phyloP scores from a whole-genome alignment of 2,113 vertebrate genomes.

The Petrocephalus zakoni region DNA sequence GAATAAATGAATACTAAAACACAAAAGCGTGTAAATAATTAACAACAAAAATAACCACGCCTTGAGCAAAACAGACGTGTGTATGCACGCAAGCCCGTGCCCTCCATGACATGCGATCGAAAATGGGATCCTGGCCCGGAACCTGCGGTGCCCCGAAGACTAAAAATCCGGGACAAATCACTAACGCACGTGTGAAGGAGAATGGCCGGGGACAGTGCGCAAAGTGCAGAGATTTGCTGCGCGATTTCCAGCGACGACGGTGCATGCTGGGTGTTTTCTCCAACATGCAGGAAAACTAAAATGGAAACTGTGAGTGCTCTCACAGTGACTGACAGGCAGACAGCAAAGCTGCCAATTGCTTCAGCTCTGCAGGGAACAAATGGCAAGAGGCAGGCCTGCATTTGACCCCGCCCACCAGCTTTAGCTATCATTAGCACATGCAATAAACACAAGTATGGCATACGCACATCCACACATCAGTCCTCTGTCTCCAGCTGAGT shows the following conservation, averaged over 20 bases:
- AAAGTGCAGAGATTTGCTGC: neutral
- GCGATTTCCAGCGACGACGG: neutral
- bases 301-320: neutral
- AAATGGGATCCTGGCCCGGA: neutral
- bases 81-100: neutral
- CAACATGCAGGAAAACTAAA: neutral
- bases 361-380: neutral
- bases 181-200: neutral
- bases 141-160: neutral
- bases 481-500: neutral
- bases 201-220: neutral
- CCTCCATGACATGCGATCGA: neutral
- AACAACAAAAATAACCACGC: neutral
- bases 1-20: slow-evolving; percentile 11
- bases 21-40: neutral
- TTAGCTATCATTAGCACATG: neutral
- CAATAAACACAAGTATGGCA: neutral
- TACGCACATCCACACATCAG: neutral
- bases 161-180: neutral
- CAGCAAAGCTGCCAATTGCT: neutral
- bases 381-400: neutral
- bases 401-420: neutral
- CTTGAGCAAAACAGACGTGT: neutral
- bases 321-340: neutral
- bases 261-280: neutral